Evolutionary conservation across 2,888 invertebrate genomes (phyloP).

Genomic region (Hofmannophila pseudospretella): DNA sequence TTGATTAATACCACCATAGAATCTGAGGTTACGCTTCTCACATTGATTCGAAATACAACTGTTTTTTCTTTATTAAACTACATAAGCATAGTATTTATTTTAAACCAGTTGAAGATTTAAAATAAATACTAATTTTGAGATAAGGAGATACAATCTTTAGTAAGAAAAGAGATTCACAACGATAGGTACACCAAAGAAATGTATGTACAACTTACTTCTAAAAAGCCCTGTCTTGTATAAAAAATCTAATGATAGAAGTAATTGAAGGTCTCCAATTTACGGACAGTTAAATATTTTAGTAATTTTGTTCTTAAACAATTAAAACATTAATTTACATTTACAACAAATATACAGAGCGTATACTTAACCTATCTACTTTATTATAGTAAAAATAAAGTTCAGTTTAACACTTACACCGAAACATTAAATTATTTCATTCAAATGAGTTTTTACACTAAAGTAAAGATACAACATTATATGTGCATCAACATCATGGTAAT

Average conservation of each 20-base stretch:
- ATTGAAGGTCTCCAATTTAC: conserved; percentile 9
- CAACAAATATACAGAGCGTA: conserved; percentile 48
- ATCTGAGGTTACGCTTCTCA: too few relatives aligned
- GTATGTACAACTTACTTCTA: conserved; percentile 39
- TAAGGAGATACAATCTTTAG: not conserved
- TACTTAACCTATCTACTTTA: conserved; percentile 28
- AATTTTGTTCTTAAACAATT: conserved; percentile 1
- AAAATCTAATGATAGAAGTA: conserved; percentile 11
- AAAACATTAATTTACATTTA: conserved; percentile 35
- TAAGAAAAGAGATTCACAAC: conserved; percentile 24
- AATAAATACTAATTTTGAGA: too few relatives aligned
- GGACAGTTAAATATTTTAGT: conserved; percentile 9
- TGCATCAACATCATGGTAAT: conserved; percentile 19
- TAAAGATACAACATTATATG: conserved; percentile 34
- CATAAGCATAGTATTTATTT: too few relatives aligned
- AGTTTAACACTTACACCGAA: conserved; percentile 34
- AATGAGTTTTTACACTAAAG: conserved; percentile 10
- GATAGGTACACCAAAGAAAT: conserved; percentile 30
- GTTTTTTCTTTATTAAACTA: too few relatives aligned
- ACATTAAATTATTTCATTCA: conserved; percentile 46
- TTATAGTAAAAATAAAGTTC: conserved; percentile 29
- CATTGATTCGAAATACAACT: not conserved
- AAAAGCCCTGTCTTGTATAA: conserved; percentile 39
- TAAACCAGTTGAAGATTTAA: too few relatives aligned
- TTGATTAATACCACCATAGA: conserved; percentile 40